These are phyloP conservation scores for Rhopalosiphum padi DNA, from an alignment of 1,140 invertebrate genomes.

Conservation along the genomic window DNA sequence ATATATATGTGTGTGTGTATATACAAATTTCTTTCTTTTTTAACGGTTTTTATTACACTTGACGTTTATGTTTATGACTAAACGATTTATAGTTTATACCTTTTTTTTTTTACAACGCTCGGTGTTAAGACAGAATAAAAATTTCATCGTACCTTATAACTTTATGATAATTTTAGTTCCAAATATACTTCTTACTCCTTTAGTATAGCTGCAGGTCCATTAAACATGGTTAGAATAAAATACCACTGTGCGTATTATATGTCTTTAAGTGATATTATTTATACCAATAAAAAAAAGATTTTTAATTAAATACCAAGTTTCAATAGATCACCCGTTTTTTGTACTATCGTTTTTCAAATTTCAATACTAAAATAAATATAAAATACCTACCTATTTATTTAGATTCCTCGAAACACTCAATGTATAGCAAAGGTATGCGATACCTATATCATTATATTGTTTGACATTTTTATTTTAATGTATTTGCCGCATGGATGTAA, in stretches of 20 bases:
- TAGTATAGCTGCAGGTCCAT: neutral
- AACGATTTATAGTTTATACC: slow-evolving; percentile 21
- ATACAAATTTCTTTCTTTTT: neutral
- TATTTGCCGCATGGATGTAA: neutral
- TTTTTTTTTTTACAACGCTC: neutral
- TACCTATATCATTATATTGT: neutral
- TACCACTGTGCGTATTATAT: neutral
- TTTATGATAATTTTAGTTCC: neutral
- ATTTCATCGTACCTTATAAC: slow-evolving; percentile 5
- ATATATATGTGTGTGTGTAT: neutral
- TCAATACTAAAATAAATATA: neutral
- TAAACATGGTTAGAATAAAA: neutral
- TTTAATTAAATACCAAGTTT: neutral
- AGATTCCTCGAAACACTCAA: neutral
- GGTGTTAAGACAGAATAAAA: slow-evolving; percentile 3
- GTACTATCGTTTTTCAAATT: neutral
- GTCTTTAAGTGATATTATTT: neutral
- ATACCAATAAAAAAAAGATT: neutral
- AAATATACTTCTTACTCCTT: neutral
- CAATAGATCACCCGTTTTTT: neutral
- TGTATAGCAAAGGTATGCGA: neutral
- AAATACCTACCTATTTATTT: neutral
- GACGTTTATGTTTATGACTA: slow-evolving; percentile 48
- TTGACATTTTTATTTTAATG: neutral
- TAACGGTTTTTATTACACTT: slow-evolving; percentile 30